Evolutionary conservation across 2,113 vertebrate species (phyloP).

Genomic region (Sebastes fasciatus): DNA sequence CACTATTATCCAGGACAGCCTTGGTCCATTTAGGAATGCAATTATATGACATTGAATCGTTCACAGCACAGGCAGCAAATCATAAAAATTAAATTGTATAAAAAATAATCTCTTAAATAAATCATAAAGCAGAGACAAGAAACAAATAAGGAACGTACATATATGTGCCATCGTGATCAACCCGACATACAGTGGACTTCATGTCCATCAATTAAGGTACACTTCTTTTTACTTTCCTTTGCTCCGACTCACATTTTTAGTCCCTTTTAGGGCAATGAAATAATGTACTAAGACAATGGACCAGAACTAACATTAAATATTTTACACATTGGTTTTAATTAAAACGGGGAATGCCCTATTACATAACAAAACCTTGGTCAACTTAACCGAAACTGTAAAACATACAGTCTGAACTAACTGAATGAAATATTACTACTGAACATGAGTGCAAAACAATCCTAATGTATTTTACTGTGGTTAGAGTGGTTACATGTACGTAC

Average conservation of each 20-base stretch:
- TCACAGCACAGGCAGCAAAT: slow-evolving; percentile 51
- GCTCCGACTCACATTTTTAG: not conserved
- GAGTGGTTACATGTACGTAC: slow-evolving; percentile 1
- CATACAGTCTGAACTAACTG: slow-evolving; percentile 9
- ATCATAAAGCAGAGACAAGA: slow-evolving; percentile 29
- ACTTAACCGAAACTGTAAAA: not conserved
- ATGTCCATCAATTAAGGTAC: not conserved
- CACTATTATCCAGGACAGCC: not conserved
- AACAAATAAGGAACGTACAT: slow-evolving; percentile 41
- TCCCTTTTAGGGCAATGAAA: slow-evolving; percentile 22
- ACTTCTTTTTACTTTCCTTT: slow-evolving; percentile 10
- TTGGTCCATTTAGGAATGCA: not conserved
- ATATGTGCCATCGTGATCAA: slow-evolving; percentile 21
- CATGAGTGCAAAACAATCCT: slow-evolving; percentile 31
- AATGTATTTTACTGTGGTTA: not conserved
- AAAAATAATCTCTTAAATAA: slow-evolving; percentile 72
- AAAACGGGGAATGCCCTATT: not conserved
- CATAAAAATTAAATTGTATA: slow-evolving; percentile 44
- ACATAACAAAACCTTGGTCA: slow-evolving; percentile 3
- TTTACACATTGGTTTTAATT: not conserved
- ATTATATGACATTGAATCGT: not conserved
- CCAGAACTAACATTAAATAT: not conserved
- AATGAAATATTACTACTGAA: not conserved
- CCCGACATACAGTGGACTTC: not conserved
- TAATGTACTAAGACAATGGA: not conserved